Evolutionary conservation across 1,140 invertebrate genomes (phyloP).

Genomic region (Meloidogyne exigua): DNA sequence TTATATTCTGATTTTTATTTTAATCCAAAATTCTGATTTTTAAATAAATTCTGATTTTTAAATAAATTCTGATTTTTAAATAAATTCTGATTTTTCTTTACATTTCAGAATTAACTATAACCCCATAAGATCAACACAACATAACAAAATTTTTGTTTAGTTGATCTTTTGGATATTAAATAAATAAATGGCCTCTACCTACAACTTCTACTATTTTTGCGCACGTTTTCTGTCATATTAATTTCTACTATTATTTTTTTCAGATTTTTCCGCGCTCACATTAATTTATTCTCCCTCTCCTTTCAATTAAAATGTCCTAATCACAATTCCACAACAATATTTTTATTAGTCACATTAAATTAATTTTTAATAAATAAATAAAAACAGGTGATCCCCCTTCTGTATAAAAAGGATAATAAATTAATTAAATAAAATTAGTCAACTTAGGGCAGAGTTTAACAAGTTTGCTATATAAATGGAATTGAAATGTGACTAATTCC

Average conservation of each 20-base stretch:
- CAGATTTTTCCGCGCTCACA: neutral
- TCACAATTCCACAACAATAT: constrained; percentile 1
- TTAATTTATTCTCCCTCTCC: neutral
- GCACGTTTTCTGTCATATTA: neutral
- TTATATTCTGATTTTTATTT: neutral
- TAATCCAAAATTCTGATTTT: too few species aligned
- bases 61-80: too few species aligned
- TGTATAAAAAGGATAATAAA: neutral
- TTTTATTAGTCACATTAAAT: neutral
- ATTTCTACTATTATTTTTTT: neutral
- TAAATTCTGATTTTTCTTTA: too few species aligned
- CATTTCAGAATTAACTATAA: too few species aligned
- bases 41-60: too few species aligned
- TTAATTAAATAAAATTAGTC: constrained; percentile 2
- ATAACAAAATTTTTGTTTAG: neutral
- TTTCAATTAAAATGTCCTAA: neutral
- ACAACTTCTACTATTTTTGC: neutral
- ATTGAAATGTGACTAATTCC: neutral
- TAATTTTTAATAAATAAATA: neutral
- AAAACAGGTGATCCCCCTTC: neutral
- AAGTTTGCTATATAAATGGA: neutral
- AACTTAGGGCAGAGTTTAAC: neutral
- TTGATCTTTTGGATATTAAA: neutral
- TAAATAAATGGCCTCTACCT: neutral
- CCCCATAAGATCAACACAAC: neutral